Base-by-base conservation (phyloP, 2,888 invertebrate species). In the Pseudococcus viburni region DNA sequence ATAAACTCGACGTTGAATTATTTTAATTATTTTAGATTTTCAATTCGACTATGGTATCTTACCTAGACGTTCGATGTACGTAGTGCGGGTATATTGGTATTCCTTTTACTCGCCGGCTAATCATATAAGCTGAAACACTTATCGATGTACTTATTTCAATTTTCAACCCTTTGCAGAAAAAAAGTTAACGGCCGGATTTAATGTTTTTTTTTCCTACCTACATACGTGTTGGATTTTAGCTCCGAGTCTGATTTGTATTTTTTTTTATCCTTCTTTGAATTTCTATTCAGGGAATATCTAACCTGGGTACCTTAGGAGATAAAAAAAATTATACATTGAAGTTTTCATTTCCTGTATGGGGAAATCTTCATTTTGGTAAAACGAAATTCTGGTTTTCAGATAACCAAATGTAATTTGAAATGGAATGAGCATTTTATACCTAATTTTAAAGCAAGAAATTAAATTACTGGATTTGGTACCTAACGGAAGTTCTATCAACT, bases 11-110 rank as follows among this genome's bases (percentile, higher is more conserved):
- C 55, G n/a, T n/a, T n/a, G n/a, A n/a, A n/a, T 55, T 55, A 55
- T 55, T 55, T 55, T 55, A 55, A 55, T 55, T 55, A 55, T 55
- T 55, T 55, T 55, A 55, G 55, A 55, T 55, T 55, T 55, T 55
- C 55, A 55, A 55, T 55, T 55, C 55, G 55, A 55, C 5, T 3
- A n/a, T n/a, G 17, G n/a, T 55, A 51, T 17, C 5, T n/a, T n/a
- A 15, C 42, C 42, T 17, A 55, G 15, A n/a, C 55, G 55, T 7
- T n/a, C 55, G 9, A 51, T 12, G 48, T 42, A 42, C 42, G 1
- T 33, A 33, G 26, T 33, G 3, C 26, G 11, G 12, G 11, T 51
- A 12, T 15, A 51, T 51, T 55, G n/a, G 55, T 55, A 15, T 51
- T 42, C 42, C 0, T 55, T 55, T 55, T n/a, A 8, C 55, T 55